These are phyloP conservation scores for Cinclus cinclus DNA, from an alignment of 2,113 vertebrate species.

Conservation along the genomic window DNA sequence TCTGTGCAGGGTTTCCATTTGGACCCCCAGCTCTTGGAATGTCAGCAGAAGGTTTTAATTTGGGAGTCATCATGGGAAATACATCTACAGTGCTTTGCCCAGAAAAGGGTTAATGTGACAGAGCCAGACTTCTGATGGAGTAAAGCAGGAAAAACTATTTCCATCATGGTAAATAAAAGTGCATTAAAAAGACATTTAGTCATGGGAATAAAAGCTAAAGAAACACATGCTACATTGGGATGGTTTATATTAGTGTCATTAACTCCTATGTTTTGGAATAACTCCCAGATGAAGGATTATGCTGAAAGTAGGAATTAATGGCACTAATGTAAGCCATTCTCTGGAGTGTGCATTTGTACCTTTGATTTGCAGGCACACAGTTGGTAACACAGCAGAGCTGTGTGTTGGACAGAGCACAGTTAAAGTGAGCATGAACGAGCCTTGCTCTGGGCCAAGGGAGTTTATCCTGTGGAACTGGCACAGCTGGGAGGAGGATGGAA, in stretches of 20 bases:
- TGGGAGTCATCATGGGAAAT: not conserved
- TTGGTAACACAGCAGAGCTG: not conserved
- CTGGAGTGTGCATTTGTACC: slow-evolving; percentile 12
- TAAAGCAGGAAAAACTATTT: slow-evolving; percentile 57
- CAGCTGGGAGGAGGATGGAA: slow-evolving; percentile 35
- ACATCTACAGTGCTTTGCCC: not conserved
- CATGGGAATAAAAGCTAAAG: slow-evolving; percentile 73
- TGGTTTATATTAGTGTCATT: slow-evolving; percentile 76
- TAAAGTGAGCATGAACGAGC: not conserved
- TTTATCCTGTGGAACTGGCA: not conserved
- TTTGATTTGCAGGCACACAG: slow-evolving; percentile 41
- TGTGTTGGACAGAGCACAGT: not conserved
- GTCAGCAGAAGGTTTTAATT: slow-evolving; percentile 39
- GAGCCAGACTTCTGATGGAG: slow-evolving; percentile 28
- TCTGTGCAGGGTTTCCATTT: not conserved
- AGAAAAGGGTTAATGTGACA: slow-evolving; percentile 50
- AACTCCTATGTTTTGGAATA: slow-evolving; percentile 75
- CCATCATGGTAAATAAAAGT: slow-evolving; percentile 69
- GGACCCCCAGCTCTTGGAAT: slow-evolving; percentile 38
- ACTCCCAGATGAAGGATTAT: slow-evolving; percentile 77
- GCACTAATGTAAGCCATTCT: slow-evolving; percentile 72
- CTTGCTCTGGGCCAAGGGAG: slow-evolving; percentile 16
- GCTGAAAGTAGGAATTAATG: slow-evolving; percentile 74
- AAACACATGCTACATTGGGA: slow-evolving; percentile 67
- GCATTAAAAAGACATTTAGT: slow-evolving; percentile 74